Base-by-base conservation (phyloP, 1,140 invertebrate species). In the Pemphigus obesinymphae region DNA sequence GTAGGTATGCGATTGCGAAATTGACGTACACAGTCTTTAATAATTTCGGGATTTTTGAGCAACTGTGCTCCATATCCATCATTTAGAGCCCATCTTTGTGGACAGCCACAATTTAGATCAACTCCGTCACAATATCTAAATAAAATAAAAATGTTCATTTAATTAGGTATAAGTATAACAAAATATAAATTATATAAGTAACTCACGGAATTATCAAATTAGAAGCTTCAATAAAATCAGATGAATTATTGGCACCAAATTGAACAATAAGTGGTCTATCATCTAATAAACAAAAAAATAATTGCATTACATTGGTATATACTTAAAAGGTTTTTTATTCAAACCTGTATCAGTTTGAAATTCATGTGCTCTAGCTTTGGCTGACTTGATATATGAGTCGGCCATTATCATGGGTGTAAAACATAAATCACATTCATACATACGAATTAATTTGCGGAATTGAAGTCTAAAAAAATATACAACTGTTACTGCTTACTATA, bases 371-470 rank as follows among this genome's bases (percentile, higher is more conserved):
- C 97, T 90, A 34, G 96, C 97, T 89, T 96, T 94, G 40, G 90
- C 87, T 83, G 96, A 98, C 86, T 92, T 90, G 63, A 96, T 90
- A 89, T 99, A 98, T 6, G 95, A 96, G 87, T 97, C 93, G 0
- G 96, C 95, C 81, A 98, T 88, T 83, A 99, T 97, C 97, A 99
- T 99, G 29, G 97, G 97, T 0, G 96, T 97, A 85, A 95, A 99
- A 78, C 94, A 92, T 75, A 99, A 87, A 87, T 99, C 95, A 85
- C 95, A 96, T 78, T 92, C 91, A 87, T 97, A 97, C 85, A 91
- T 90, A 86, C 92, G 89, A 3, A 97, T 94, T 20, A 98, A 87
- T 70, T 89, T 90, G 85, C 96, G 89, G 86, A 97, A 97, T 85
- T 95, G 92, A 48, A 97, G 88, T 88, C 93, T 95, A 84, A 73